These are phyloP conservation scores for Synanthedon formicaeformis DNA, from an alignment of 2,888 invertebrate genomes.

Conservation along the genomic window DNA sequence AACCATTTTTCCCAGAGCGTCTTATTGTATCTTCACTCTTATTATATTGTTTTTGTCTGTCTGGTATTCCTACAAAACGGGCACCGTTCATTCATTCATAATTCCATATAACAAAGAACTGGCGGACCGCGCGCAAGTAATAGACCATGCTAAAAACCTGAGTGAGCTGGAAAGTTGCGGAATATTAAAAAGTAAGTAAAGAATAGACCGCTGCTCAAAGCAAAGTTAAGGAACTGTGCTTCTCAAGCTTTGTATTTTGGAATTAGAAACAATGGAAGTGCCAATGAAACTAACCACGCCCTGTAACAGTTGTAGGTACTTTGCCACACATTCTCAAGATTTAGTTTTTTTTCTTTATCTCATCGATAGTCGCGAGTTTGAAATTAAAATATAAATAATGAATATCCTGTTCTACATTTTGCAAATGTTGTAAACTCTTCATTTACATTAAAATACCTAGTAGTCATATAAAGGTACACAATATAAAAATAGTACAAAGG, in stretches of 20 bases:
- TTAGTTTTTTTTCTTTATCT: too few relatives aligned
- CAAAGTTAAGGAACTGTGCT: constrained; percentile 32
- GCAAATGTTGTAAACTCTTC: too few relatives aligned
- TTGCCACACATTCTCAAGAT: too few relatives aligned
- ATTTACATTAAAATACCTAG: too few relatives aligned
- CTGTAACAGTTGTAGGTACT: too few relatives aligned
- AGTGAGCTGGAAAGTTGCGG: constrained; percentile 50
- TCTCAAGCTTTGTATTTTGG: constrained; percentile 16
- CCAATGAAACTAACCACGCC: background rate
- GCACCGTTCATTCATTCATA: background rate
- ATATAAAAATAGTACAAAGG: too few relatives aligned
- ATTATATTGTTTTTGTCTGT: background rate
- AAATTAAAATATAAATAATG: too few relatives aligned
- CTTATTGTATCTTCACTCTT: background rate
- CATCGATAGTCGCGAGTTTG: too few relatives aligned
- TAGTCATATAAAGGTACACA: too few relatives aligned
- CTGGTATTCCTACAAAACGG: background rate
- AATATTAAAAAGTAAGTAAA: constrained; percentile 50
- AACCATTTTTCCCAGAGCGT: too few relatives aligned
- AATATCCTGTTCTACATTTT: too few relatives aligned
- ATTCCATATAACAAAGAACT: background rate
- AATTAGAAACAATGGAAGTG: constrained; percentile 17
- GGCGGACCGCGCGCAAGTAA: background rate
- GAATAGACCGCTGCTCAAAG: constrained; percentile 39
- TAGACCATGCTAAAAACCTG: constrained; percentile 19